These are phyloP conservation scores for Trichopoda pennipes DNA, from an alignment of 2,888 invertebrate species.

Conservation along the genomic window DNA sequence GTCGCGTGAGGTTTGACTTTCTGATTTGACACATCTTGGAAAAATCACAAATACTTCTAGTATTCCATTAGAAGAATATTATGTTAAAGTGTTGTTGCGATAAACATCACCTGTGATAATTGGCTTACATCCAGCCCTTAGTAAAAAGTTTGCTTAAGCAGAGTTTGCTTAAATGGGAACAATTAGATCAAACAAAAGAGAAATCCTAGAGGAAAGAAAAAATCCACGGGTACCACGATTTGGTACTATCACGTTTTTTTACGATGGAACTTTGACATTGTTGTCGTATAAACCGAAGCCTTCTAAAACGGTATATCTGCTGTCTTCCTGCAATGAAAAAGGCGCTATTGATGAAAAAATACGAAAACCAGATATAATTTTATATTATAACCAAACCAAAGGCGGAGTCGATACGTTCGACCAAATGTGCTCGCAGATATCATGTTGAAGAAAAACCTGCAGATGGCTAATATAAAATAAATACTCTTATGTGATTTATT, in stretches of 20 bases:
- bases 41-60: constrained; percentile 22
- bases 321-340: constrained; percentile 41
- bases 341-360: too few species aligned
- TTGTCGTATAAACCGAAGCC: constrained; percentile 21
- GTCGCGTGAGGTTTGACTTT: not conserved
- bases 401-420: constrained; percentile 62
- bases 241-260: constrained; percentile 13
- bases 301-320: constrained; percentile 60
- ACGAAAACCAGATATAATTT: too few species aligned
- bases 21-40: constrained; percentile 8
- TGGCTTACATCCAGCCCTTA: constrained; percentile 47
- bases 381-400: constrained; percentile 29
- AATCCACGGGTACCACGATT: constrained; percentile 11
- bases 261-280: constrained; percentile 41
- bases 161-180: constrained; percentile 39
- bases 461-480: constrained; percentile 25
- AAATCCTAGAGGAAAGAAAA: constrained; percentile 39
- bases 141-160: constrained; percentile 50
- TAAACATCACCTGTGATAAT: constrained; percentile 12
- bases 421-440: constrained; percentile 63
- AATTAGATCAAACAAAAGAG: constrained; percentile 45
- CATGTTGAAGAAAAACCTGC: not conserved
- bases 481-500: constrained; percentile 3
- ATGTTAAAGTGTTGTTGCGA: constrained; percentile 17
- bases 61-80: constrained; percentile 42